Base-by-base conservation (phyloP, 2,797 vertebrate genomes). In the Anguilla marmorata region DNA sequence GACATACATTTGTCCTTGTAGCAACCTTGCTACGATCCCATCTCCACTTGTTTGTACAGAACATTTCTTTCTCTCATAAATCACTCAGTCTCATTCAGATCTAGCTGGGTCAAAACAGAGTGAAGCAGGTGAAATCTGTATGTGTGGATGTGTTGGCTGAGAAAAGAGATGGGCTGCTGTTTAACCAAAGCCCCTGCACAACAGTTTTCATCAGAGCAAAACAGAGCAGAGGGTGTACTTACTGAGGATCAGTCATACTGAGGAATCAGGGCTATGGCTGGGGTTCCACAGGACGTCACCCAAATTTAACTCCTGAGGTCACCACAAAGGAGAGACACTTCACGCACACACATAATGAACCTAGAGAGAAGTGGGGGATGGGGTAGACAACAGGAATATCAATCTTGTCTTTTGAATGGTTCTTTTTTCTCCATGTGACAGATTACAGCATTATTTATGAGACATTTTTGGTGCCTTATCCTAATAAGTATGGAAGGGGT, bases 191-290 rank as follows among this genome's bases (percentile, higher is more conserved):
- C 1, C 45, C 27, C 74, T 8, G 21, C 9, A 9, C 24, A 19
- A 30, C 19, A 12, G 24, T 8, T 50, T 50, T 24, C 45, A 12
- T n/a, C 37, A 27, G 16, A 0, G 37, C 6, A n/a, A 24, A 69
- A 9, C 14, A 80, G 37, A 45, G 54, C 8, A 41, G 8, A 27
- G 3, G 14, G 3, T 27, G 87, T 96, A 98, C 98, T 98, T 95
- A 99, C 98, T 97, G 97, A 91, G 96, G 96, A 92, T 94, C 95
- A 94, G 96, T 97, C 98, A 99, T 99, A 96, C 94, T 94, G 96
- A 94, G 94, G 86, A 94, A 89, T 69, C 87, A 86, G 89, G 86
- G 45, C 72, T 90, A 52, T 21, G 16, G 60, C 45, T 88, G 91
- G 85, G 90, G 86, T 91, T 95, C 92, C 92, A 94, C 91, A 90